Evolutionary conservation across 2,888 invertebrate species (phyloP).

Genomic region (Platycheirus albimanus): DNA sequence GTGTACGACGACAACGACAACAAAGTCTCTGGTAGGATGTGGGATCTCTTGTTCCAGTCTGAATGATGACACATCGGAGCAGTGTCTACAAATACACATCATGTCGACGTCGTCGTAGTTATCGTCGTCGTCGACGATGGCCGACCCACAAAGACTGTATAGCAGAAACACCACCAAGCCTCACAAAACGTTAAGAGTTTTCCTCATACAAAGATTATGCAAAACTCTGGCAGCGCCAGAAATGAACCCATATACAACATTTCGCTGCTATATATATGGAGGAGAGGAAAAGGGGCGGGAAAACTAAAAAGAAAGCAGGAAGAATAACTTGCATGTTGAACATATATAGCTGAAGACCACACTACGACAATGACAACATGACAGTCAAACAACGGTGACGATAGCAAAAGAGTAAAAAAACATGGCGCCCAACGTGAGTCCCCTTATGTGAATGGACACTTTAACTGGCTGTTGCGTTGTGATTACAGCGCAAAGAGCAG

Average conservation of each 20-base stretch:
- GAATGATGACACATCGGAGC: slow-evolving; percentile 55
- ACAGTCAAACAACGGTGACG: slow-evolving; percentile 39
- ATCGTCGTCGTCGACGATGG: no score
- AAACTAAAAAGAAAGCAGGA: slow-evolving; percentile 46
- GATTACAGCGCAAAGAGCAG: slow-evolving; percentile 33
- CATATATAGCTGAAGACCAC: slow-evolving; percentile 27
- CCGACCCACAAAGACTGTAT: slow-evolving; percentile 23
- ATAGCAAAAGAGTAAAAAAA: not conserved
- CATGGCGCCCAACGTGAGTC: slow-evolving; percentile 47
- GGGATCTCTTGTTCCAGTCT: slow-evolving; percentile 55
- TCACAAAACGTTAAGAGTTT: slow-evolving; percentile 24
- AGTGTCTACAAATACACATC: slow-evolving; percentile 7
- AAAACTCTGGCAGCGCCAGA: slow-evolving; percentile 43
- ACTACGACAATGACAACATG: slow-evolving; percentile 27
- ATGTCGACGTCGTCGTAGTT: not conserved
- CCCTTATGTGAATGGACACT: slow-evolving; percentile 26
- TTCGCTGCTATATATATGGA: not conserved
- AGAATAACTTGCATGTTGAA: slow-evolving; percentile 15
- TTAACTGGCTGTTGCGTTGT: slow-evolving; percentile 29
- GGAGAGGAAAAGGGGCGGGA: slow-evolving; percentile 25
- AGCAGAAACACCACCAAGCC: slow-evolving; percentile 24
- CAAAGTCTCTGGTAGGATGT: slow-evolving; percentile 16
- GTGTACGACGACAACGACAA: slow-evolving; percentile 21
- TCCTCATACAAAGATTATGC: slow-evolving; percentile 54
- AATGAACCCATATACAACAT: slow-evolving; percentile 41